Evolutionary conservation across 2,113 vertebrate species (phyloP), one percentile per base, ranked within the genome.

Genomic region (Cynocephalus volans): DNA sequence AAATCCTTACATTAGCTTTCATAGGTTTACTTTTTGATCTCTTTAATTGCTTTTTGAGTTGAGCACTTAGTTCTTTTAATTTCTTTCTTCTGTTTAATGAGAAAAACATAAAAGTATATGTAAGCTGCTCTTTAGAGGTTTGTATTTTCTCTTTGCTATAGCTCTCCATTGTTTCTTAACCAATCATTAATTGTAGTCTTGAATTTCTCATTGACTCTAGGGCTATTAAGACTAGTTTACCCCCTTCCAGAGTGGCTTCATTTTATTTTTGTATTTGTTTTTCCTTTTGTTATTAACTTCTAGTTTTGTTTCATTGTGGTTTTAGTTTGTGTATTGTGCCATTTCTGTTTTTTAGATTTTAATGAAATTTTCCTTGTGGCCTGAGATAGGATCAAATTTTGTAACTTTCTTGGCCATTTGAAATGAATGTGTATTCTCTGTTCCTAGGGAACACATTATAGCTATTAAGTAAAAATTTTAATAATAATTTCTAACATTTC

Each of bases 41-140:
- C 48, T 96, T 75, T 52, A 69, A 60, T 97, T 86, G 72, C 17
- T 73, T 88, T 88, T 94, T 82, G 85, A 95, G 8, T 84, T 69
- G 77, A 94, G 58, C 77, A 36, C 33, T 76, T 94, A 75, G 62
- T 50, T 85, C 56, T 95, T 84, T 94, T 93, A 81, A 94, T 96
- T 93, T 93, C 54, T 97, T 90, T 79, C 76, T 91, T 95, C 67
- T 93, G 67, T 95, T 93, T 97, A 88, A 97, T 83, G 88, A 97
- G 93, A 90, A 94, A 96, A 97, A 88, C 72, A 86, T 67, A 69
- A 75, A 92, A 95, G 58, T 88, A 23, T 93, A 77, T 65, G n/a
- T 31, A 88, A 88, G 85, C 26, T 83, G 77, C 50, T 77, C 72
- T 93, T 97, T 62, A 82, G 80, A 84, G 36, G 21, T 90, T 95